phyloP scores from a whole-genome alignment of 2,113 vertebrate species.

The Thamnophis sirtalis region DNA sequence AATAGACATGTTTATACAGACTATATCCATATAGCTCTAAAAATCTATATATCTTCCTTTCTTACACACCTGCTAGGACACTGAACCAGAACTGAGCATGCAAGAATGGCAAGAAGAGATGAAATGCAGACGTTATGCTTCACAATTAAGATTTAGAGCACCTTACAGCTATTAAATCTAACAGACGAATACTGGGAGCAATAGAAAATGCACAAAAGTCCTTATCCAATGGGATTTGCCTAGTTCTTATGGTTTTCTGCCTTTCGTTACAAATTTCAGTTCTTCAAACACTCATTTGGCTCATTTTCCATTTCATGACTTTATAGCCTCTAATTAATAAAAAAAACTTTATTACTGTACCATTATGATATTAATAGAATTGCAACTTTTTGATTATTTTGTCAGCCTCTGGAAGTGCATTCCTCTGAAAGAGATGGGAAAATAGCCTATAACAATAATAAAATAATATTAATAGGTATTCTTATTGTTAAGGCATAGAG shows the following conservation, averaged over 20 bases:
- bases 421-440: background rate
- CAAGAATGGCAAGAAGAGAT: background rate
- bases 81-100: background rate
- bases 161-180: background rate
- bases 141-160: background rate
- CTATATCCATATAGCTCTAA: background rate
- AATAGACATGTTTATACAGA: background rate
- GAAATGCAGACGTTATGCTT: background rate
- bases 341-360: background rate
- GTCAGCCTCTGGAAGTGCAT: background rate
- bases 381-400: background rate
- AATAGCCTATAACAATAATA: background rate
- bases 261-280: background rate
- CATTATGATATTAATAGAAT: background rate
- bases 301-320: background rate
- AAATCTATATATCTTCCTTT: background rate
- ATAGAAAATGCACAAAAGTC: background rate
- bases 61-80: background rate
- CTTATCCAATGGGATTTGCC: background rate
- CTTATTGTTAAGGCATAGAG: background rate
- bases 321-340: background rate
- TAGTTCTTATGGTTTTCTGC: background rate
- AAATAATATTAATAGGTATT: background rate
- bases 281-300: background rate
- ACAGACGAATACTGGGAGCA: background rate